A percentile compares a stretch with the other conserved stretches of the same genome.
These are phyloP conservation scores for Saguinus imperator DNA, from an alignment of 2,113 vertebrate species.

Conservation along the genomic window DNA sequence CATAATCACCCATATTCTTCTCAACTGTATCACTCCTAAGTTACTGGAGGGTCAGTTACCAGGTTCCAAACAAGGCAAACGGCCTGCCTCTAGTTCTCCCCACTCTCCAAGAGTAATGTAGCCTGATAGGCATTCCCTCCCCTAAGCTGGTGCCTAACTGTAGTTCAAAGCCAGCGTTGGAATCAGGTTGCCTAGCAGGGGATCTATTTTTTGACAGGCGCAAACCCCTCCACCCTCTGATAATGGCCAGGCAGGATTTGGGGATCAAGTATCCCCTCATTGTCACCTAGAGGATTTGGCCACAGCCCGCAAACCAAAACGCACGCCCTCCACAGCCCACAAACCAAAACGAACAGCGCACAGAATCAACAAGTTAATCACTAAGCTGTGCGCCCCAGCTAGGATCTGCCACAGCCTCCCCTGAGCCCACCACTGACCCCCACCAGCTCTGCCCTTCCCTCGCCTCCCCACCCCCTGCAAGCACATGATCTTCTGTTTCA, in stretches of 20 bases:
- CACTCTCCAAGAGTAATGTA: background rate
- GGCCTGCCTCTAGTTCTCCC: background rate
- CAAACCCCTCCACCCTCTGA: background rate
- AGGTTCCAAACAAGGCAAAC: background rate
- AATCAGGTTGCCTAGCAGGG: background rate
- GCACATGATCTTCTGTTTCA: background rate
- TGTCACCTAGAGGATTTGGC: background rate
- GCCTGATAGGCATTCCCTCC: background rate
- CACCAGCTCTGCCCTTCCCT: background rate
- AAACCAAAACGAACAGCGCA: background rate
- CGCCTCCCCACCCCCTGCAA: background rate
- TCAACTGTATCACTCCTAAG: background rate
- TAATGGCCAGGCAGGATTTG: background rate
- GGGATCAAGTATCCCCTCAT: background rate
- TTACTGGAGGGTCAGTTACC: background rate
- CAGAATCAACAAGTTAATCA: constrained; percentile 76
- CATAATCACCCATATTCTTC: background rate
- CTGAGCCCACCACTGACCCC: background rate
- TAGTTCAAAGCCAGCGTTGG: background rate
- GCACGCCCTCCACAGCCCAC: background rate
- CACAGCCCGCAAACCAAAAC: background rate
- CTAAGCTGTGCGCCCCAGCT: background rate
- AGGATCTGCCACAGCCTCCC: background rate
- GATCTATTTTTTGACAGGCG: background rate
- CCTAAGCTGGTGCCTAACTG: background rate